Base-by-base conservation (phyloP, 1,140 invertebrate genomes). In the Nautilus pompilius region DNA sequence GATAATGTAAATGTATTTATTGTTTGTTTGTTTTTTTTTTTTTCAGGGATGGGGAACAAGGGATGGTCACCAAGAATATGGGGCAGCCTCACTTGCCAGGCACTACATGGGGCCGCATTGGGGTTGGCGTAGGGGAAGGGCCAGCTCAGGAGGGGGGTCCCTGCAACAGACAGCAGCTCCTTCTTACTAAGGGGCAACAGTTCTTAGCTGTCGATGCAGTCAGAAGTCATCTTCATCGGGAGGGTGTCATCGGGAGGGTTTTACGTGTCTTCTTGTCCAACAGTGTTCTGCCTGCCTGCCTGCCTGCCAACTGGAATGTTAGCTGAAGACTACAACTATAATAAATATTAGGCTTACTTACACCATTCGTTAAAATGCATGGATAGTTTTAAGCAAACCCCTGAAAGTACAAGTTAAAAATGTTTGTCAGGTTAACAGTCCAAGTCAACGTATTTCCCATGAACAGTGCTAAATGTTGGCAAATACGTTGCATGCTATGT, bases 141-240 rank as follows among this genome's bases (percentile, higher is more conserved):
- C 49, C 49, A 53, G 49, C 49, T 53, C 49, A 53, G 49, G 49
- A 53, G 49, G 49, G 49, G 49, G 49, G 49, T 53, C 49, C 49
- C 49, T 53, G 49, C 49, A 53, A 24, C 26, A 22, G 49, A 53
- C 49, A 53, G 49, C 49, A 53, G 26, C 13, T 53, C 24, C 24
- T 28, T 28, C 49, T 53, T 22, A 22, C 26, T 22, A 22, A 53
- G 49, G n/a, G n/a, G 36, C 36, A 41, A n/a, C 36, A 41, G 36
- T 46, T 13, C 24, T 20, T 4, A 3, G 3, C n/a, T 20, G 3
- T 46, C n/a, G 3, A 46, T 5, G 13, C 4, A 4, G 45, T 5
- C n/a, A 13, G 13, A 4, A 13, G 3, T 49, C 49, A 53, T 22
- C 20, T 53, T 53, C 49, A 53, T 53, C 13, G 49, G 49, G 49